phyloP scores from a whole-genome alignment of 2,888 invertebrate genomes.

The Lordiphosa fenestrarum region DNA sequence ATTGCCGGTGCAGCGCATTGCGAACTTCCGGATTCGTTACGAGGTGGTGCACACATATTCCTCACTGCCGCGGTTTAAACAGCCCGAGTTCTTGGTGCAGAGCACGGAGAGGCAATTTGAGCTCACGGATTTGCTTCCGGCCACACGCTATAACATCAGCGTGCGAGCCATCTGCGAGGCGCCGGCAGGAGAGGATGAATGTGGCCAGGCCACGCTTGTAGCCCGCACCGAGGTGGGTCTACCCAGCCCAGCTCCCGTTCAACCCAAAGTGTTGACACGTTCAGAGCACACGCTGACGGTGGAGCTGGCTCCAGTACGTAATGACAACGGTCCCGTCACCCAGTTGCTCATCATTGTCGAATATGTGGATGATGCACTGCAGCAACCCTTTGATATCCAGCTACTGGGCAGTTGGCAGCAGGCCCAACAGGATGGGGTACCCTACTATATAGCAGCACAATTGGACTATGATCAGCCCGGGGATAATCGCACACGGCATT shows the following conservation, averaged over 20 bases:
- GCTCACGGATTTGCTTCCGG: conserved; percentile 86
- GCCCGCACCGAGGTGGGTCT: conserved; percentile 87
- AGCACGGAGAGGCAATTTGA: conserved; percentile 83
- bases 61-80: conserved; percentile 80
- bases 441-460: conserved; percentile 92
- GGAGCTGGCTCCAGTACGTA: conserved; percentile 85
- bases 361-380: conserved; percentile 84
- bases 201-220: conserved; percentile 82
- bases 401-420: conserved; percentile 85
- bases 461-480: conserved; percentile 83
- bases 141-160: conserved; percentile 88
- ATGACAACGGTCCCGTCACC: conserved; percentile 89
- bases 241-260: conserved; percentile 86
- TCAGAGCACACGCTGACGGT: conserved; percentile 85
- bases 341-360: conserved; percentile 87
- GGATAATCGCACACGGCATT: conserved; percentile 83
- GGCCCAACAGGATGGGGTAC: conserved; percentile 85
- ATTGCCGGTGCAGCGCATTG: conserved; percentile 77
- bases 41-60: conserved; percentile 83
- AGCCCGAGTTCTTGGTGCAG: conserved; percentile 83
- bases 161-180: conserved; percentile 85
- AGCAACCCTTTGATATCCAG: conserved; percentile 84
- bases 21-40: conserved; percentile 83
- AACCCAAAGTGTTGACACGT: conserved; percentile 84
- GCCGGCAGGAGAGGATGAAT: conserved; percentile 77